Conservation (phyloP, 2,797 vertebrate genomes). For the Nothura maculosa region DNA sequence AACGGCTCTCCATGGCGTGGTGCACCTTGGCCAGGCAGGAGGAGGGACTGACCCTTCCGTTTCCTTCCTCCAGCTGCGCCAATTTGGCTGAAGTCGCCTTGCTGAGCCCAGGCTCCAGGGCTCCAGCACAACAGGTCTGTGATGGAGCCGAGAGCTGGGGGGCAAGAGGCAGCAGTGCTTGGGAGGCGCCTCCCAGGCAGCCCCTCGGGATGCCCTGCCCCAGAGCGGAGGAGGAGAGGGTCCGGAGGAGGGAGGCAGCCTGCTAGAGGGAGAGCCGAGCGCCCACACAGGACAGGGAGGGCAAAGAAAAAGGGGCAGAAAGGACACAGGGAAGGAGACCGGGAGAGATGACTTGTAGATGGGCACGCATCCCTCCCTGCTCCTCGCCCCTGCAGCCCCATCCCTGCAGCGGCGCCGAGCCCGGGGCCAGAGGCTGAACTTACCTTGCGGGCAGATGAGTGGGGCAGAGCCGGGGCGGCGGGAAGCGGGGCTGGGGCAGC, state of each 20-base stretch:
- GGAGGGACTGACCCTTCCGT: slow-evolving; percentile 2
- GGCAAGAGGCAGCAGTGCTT: slow-evolving; percentile 16
- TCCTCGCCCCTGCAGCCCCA: not conserved
- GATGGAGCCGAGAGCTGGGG: slow-evolving; percentile 67
- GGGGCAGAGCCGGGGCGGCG: slow-evolving; percentile 50
- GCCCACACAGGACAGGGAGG: not conserved
- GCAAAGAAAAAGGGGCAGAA: slow-evolving; percentile 45
- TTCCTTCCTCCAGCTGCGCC: slow-evolving; percentile 51
- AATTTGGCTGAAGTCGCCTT: slow-evolving; percentile 60
- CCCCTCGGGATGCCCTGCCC: not conserved
- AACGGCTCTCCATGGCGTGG: not conserved
- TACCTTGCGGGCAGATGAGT: slow-evolving; percentile 60
- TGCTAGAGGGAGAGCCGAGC: slow-evolving; percentile 69
- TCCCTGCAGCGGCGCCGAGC: not conserved
- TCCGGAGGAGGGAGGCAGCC: slow-evolving; percentile 34
- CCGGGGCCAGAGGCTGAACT: slow-evolving; percentile 19
- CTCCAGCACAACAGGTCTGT: slow-evolving; percentile 82
- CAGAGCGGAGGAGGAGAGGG: not conserved
- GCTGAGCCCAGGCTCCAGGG: slow-evolving; percentile 60
- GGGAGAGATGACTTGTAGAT: slow-evolving; percentile 23
- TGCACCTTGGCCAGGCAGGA: slow-evolving; percentile 24
- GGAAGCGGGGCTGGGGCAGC: slow-evolving; percentile 49
- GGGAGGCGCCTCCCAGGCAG: not conserved
- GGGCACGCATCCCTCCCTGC: not conserved
- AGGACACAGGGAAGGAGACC: slow-evolving; percentile 58